phyloP scores from a whole-genome alignment of 1,140 invertebrate genomes.

The Frieseomelitta varia region DNA sequence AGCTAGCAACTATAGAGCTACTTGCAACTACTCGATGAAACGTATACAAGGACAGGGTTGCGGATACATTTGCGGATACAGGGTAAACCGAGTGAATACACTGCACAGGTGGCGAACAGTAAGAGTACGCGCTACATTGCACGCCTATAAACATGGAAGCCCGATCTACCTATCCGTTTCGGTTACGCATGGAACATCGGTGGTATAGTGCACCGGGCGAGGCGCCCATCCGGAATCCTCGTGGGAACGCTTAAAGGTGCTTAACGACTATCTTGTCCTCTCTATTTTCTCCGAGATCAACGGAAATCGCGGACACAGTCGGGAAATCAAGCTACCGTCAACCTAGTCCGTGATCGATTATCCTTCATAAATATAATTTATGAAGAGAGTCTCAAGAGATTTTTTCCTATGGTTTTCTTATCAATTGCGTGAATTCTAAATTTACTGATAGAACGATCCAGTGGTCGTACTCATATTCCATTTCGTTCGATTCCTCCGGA shows the following conservation, averaged over 20 bases:
- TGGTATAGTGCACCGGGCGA: constrained; percentile 32
- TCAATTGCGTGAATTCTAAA: neutral
- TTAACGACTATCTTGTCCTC: constrained; percentile 45
- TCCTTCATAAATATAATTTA: no score
- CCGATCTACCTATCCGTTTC: constrained; percentile 57
- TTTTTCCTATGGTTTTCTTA: neutral
- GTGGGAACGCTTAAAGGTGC: constrained; percentile 62
- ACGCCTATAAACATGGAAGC: constrained; percentile 58
- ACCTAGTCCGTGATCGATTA: neutral
- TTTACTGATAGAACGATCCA: no score
- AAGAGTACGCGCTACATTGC: constrained; percentile 53
- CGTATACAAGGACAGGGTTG: constrained; percentile 42
- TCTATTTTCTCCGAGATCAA: constrained; percentile 5
- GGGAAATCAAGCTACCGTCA: neutral
- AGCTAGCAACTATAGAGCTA: constrained; percentile 21
- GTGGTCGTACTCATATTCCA: neutral
- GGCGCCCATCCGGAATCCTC: constrained; percentile 41
- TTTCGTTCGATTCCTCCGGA: neutral
- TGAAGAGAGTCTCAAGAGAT: no score
- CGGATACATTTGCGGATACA: constrained; percentile 21
- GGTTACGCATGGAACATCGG: constrained; percentile 51
- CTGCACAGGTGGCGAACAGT: constrained; percentile 52
- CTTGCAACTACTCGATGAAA: constrained; percentile 48
- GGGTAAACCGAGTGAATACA: constrained; percentile 59
- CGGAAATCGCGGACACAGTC: neutral